phyloP scores from a whole-genome alignment of 1,140 invertebrate species.

The Macrobrachium nipponense region DNA sequence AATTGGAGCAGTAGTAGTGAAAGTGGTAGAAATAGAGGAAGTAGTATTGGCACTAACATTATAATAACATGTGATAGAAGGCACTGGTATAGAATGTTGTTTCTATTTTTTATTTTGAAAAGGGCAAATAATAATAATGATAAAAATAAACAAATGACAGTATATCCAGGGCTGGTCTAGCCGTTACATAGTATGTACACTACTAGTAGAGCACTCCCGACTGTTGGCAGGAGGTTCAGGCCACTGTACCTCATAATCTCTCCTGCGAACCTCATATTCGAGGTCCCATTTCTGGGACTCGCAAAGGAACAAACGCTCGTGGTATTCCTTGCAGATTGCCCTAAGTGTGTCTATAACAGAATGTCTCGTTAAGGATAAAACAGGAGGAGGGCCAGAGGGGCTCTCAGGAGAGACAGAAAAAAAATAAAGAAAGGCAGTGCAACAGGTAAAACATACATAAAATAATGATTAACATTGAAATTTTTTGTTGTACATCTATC shows the following conservation, averaged over 20 bases:
- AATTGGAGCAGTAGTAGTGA: too few species aligned
- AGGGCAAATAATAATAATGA: too few species aligned
- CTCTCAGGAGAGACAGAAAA: conserved; percentile 61
- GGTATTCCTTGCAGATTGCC: conserved; percentile 94
- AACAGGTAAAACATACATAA: conserved; percentile 65
- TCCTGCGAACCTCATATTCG: conserved; percentile 98
- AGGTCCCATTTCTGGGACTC: conserved; percentile 99
- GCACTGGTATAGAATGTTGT: too few species aligned
- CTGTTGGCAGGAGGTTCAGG: conserved; percentile 33
- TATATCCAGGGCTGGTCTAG: conserved; percentile 60
- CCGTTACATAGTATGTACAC: conserved; percentile 43
- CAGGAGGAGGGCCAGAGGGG: conserved; percentile 45
- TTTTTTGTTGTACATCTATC: conserved; percentile 11
- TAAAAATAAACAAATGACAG: too few species aligned
- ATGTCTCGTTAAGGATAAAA: conserved; percentile 62
- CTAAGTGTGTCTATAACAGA: conserved; percentile 79
- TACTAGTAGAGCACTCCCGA: conserved; percentile 52
- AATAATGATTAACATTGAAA: conserved; percentile 48
- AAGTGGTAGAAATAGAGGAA: too few species aligned
- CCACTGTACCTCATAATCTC: conserved; percentile 93
- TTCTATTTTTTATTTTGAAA: too few species aligned
- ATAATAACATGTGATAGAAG: too few species aligned
- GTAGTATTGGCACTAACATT: too few species aligned
- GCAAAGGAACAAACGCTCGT: conserved; percentile 93
- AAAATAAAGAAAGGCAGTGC: conserved; percentile 38